phyloP scores from a whole-genome alignment of 1,140 invertebrate genomes.

The Diachasmimorpha longicaudata region DNA sequence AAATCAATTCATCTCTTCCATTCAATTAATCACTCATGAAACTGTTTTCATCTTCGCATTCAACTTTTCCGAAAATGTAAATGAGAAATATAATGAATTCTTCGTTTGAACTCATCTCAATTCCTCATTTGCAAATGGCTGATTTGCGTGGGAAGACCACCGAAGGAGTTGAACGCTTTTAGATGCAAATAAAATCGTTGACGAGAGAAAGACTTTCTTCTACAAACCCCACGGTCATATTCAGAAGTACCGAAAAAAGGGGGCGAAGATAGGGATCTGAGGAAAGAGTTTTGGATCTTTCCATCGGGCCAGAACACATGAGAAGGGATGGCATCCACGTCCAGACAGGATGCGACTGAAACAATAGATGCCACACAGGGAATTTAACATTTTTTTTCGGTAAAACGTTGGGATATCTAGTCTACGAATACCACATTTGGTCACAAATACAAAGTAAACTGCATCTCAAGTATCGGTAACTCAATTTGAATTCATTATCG shows the following conservation, averaged over 20 bases:
- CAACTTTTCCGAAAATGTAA: background rate
- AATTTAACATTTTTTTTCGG: no score
- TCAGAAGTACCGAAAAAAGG: background rate
- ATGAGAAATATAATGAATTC: background rate
- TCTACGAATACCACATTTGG: no score
- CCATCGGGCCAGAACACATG: background rate
- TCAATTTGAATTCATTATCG: no score
- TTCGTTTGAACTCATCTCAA: background rate
- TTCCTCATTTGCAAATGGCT: background rate
- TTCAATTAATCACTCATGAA: no score
- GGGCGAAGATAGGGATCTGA: background rate
- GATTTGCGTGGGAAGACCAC: slow-evolving; percentile 24
- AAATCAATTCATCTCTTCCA: no score
- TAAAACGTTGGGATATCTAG: no score
- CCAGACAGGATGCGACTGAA: slow-evolving; percentile 24
- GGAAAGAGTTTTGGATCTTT: background rate
- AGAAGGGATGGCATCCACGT: slow-evolving; percentile 10
- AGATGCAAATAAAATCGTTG: slow-evolving; percentile 10
- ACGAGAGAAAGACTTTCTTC: slow-evolving; percentile 3
- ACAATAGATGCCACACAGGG: slow-evolving; percentile 7
- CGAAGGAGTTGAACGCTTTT: slow-evolving; percentile 6
- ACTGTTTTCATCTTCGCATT: background rate
- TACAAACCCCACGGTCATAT: slow-evolving; percentile 7
- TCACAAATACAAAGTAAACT: no score
- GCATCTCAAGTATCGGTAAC: no score